These are phyloP conservation scores for Solenodon paradoxus DNA, from an alignment of 2,113 vertebrate genomes.

Conservation along the genomic window DNA sequence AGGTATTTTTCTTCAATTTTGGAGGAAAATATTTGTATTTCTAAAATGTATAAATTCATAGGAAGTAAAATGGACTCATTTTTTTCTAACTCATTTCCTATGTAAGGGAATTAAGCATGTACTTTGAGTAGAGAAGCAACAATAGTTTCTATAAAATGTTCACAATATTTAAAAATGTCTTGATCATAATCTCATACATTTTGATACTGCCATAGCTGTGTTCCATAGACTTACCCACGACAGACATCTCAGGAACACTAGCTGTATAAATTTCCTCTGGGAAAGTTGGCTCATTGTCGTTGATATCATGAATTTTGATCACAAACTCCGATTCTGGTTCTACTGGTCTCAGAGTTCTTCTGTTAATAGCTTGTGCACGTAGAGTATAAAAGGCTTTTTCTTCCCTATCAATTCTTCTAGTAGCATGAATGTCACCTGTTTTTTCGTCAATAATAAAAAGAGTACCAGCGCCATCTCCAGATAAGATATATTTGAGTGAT, in stretches of 20 bases:
- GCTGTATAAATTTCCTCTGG: conserved; percentile 87
- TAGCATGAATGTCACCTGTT: conserved; percentile 90
- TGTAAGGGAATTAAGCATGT: neutral
- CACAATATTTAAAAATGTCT: neutral
- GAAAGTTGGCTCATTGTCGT: conserved; percentile 89
- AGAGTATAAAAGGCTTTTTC: conserved; percentile 89
- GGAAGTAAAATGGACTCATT: neutral
- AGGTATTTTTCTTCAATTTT: neutral
- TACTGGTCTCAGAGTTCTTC: conserved; percentile 86
- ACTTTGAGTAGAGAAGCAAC: neutral
- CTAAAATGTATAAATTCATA: neutral
- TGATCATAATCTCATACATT: neutral
- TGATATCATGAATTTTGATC: conserved; percentile 91
- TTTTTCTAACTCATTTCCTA: neutral
- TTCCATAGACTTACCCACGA: conserved; percentile 84
- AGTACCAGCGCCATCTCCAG: conserved; percentile 89
- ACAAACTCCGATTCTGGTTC: conserved; percentile 90
- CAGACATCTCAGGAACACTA: conserved; percentile 89
- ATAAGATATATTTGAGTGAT: conserved; percentile 88
- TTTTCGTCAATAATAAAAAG: conserved; percentile 90
- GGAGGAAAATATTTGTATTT: neutral
- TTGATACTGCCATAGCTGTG: neutral
- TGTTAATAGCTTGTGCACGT: conserved; percentile 88
- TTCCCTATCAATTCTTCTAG: conserved; percentile 88
- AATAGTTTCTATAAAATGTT: neutral